A percentile compares a stretch with the other conserved stretches of the same genome.
phyloP scores from a whole-genome alignment of 2,797 vertebrate genomes.

The Sebastes melanostomus region DNA sequence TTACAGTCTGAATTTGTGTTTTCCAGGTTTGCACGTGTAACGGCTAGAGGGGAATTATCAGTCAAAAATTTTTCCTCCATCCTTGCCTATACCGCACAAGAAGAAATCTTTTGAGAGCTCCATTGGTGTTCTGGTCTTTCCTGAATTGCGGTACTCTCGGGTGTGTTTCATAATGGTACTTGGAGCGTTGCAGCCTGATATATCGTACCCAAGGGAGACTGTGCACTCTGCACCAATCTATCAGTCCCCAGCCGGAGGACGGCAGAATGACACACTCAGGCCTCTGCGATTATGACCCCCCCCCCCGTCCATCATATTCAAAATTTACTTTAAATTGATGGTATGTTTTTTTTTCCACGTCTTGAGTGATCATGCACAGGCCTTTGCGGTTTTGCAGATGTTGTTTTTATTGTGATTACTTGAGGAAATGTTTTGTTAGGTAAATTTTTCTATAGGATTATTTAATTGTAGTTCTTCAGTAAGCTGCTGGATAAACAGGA shows the following conservation, averaged over 20 bases:
- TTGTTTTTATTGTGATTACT: slow-evolving; percentile 82
- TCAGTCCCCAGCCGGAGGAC: slow-evolving; percentile 76
- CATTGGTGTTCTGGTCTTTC: slow-evolving; percentile 75
- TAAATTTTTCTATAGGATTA: slow-evolving; percentile 53
- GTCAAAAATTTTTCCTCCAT: slow-evolving; percentile 30
- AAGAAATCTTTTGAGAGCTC: slow-evolving; percentile 61
- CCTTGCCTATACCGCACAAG: slow-evolving; percentile 71
- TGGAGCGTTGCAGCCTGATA: slow-evolving; percentile 72
- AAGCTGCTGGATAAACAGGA: slow-evolving; percentile 48
- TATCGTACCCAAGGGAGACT: slow-evolving; percentile 77
- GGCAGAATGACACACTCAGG: slow-evolving; percentile 72
- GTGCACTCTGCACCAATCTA: slow-evolving; percentile 76
- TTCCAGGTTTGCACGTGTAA: slow-evolving; percentile 23
- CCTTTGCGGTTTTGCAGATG: slow-evolving; percentile 67
- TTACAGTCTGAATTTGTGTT: background rate
- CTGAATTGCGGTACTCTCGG: slow-evolving; percentile 75
- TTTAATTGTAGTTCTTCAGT: slow-evolving; percentile 45
- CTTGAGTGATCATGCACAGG: slow-evolving; percentile 70
- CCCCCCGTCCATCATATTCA: slow-evolving; percentile 60
- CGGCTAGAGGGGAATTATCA: slow-evolving; percentile 30
- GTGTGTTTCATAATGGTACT: slow-evolving; percentile 77
- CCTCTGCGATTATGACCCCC: slow-evolving; percentile 57
- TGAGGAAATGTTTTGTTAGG: slow-evolving; percentile 81
- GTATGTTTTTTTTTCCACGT: slow-evolving; percentile 37
- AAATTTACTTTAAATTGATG: slow-evolving; percentile 68